These are phyloP conservation scores for Stenichneumon culpator DNA, from an alignment of 2,888 invertebrate species.

Conservation along the genomic window DNA sequence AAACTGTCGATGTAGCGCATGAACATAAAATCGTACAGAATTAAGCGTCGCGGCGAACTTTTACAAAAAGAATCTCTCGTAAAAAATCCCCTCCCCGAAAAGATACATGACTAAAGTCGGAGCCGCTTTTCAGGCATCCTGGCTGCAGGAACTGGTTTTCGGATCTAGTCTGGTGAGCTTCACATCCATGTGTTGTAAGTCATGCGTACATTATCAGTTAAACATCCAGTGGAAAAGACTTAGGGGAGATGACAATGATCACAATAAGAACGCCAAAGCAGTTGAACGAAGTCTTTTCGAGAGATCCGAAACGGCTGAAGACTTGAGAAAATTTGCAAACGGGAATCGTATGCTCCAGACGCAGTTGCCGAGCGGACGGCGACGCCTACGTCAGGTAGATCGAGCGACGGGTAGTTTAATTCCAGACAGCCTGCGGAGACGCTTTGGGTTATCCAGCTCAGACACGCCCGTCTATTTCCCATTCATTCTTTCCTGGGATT, in stretches of 20 bases:
- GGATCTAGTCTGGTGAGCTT: not conserved
- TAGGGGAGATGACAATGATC: not conserved
- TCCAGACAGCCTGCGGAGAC: conserved; percentile 69
- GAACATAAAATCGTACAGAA: not conserved
- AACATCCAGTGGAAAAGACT: not conserved
- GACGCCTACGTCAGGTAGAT: conserved; percentile 39
- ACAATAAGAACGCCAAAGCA: not conserved
- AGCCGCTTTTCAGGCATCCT: not conserved
- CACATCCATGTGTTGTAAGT: not conserved
- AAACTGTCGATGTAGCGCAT: not conserved
- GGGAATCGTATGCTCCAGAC: not conserved
- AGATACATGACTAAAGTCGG: not conserved
- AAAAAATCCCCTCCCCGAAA: not conserved
- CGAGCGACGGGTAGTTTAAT: conserved; percentile 68
- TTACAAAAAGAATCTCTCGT: not conserved
- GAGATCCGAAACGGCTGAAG: conserved; percentile 2
- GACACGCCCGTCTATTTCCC: conserved; percentile 61
- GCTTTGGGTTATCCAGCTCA: conserved; percentile 61
- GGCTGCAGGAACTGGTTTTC: conserved; percentile 20
- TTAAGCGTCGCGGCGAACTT: not conserved
- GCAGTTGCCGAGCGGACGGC: not conserved
- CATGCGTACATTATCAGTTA: not conserved
- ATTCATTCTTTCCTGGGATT: conserved; percentile 63
- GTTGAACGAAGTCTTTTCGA: not conserved
- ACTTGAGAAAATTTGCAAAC: conserved; percentile 31